phyloP scores from a whole-genome alignment of 2,797 vertebrate genomes.

The Lerista edwardsae region DNA sequence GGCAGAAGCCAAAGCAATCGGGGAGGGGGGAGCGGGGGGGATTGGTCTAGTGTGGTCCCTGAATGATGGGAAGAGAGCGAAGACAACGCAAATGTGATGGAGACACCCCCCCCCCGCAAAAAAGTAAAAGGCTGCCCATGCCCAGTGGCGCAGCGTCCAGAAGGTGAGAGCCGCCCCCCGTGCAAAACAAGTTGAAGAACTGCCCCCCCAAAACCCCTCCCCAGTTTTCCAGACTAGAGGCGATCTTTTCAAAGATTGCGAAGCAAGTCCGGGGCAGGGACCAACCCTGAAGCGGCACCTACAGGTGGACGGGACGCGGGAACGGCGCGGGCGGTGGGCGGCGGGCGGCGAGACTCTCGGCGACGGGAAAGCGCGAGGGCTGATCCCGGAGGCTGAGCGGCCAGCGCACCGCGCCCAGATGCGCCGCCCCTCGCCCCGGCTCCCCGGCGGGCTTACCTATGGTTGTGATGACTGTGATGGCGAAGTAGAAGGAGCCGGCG shows the following conservation, averaged over 20 bases:
- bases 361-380: not conserved
- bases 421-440: not conserved
- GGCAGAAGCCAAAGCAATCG: not conserved
- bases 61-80: not conserved
- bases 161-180: not conserved
- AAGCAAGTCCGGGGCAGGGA: no score
- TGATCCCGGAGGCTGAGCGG: not conserved
- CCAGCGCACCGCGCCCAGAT: no score
- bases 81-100: not conserved
- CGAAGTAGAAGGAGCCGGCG: conserved; percentile 95
- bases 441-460: conserved; percentile 81
- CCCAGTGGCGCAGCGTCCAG: not conserved
- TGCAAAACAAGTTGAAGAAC: not conserved
- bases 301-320: not conserved
- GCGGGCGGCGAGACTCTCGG: no score
- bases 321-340: no score
- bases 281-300: no score
- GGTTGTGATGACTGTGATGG: conserved; percentile 96
- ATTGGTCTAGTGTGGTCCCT: not conserved
- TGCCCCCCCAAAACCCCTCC: not conserved
- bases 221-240: not conserved
- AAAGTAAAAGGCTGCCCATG: not conserved
- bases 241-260: not conserved
- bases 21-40: no score
- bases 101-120: not conserved